Base-by-base conservation (phyloP, 2,888 invertebrate genomes). In the Sinhomidia bicolor region DNA sequence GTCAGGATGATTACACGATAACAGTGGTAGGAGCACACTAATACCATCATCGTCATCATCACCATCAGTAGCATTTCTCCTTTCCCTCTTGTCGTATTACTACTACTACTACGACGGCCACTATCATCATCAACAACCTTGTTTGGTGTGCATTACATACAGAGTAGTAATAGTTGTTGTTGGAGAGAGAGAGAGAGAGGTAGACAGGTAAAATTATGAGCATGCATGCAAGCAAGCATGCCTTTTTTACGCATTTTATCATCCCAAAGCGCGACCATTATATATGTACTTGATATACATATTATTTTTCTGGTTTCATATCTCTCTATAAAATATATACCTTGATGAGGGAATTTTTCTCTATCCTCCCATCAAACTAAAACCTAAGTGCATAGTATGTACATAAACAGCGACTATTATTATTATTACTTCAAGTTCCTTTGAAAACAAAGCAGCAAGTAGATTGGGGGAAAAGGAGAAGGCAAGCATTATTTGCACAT, bases 181-280 rank as follows among this genome's bases (percentile, higher is more conserved):
- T n/a, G n/a, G n/a, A n/a, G n/a, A n/a, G n/a, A n/a, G n/a, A n/a
- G n/a, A n/a, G n/a, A n/a, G n/a, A n/a, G n/a, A n/a, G n/a, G n/a
- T n/a, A n/a, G n/a, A n/a, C 62, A 62, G 29, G 62, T 65, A 65
- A 65, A 62, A 65, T 17, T 36, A 32, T 29, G 36, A 65, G 14
- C 71, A 71, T 20, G 23, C 32, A 36, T 71, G 36, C 17, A 23
- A 12, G 60, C 20, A 60, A 23, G 62, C 62, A 60, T 60, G 26
- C 29, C 17, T 20, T 47, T 74, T 71, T 74, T 74, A 74, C 74
- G 74, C 74, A 74, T 74, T 74, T 74, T 74, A 74, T 74, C 74
- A 74, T 74, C 12, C 0, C 14, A 68, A n/a, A 17, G 68, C n/a
- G n/a, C n/a, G n/a, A n/a, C 36, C 32, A 44, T 71, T n/a, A n/a